phyloP scores from a whole-genome alignment of 2,797 vertebrate species.

The Parauchenoglanis ngamensis region DNA sequence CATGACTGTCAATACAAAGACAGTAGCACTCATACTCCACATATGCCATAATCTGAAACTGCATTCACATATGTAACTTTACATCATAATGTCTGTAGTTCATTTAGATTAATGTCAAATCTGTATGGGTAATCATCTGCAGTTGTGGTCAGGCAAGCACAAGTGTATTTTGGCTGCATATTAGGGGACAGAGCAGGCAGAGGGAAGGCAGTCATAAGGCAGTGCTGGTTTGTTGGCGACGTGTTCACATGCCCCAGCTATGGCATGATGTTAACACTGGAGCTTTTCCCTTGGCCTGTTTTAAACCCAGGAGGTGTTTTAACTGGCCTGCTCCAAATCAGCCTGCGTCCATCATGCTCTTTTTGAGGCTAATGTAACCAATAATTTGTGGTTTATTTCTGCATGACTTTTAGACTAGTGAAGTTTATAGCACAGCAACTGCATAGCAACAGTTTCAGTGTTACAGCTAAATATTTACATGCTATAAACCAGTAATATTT shows the following conservation, averaged over 20 bases:
- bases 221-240: not conserved
- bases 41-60: not conserved
- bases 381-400: slow-evolving; percentile 52
- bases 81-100: slow-evolving; percentile 33
- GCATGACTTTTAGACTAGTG: slow-evolving; percentile 43
- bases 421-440: slow-evolving; percentile 50
- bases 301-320: slow-evolving; percentile 40
- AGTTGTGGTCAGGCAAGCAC: slow-evolving; percentile 43
- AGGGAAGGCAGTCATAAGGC: not conserved
- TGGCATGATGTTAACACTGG: slow-evolving; percentile 22
- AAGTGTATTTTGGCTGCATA: slow-evolving; percentile 17
- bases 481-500: slow-evolving; percentile 33
- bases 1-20: not conserved
- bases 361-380: slow-evolving; percentile 51
- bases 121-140: slow-evolving; percentile 50
- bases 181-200: not conserved
- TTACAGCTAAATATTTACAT: slow-evolving; percentile 52
- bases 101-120: slow-evolving; percentile 43
- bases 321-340: slow-evolving; percentile 25
- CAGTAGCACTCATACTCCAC: not conserved
- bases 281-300: slow-evolving; percentile 15
- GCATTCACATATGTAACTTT: slow-evolving; percentile 40
- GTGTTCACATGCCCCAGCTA: not conserved
- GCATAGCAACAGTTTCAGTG: slow-evolving; percentile 47
- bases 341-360: slow-evolving; percentile 29